Base-by-base conservation (phyloP, 2,113 vertebrate genomes). In the Cricetomys ansorgei region DNA sequence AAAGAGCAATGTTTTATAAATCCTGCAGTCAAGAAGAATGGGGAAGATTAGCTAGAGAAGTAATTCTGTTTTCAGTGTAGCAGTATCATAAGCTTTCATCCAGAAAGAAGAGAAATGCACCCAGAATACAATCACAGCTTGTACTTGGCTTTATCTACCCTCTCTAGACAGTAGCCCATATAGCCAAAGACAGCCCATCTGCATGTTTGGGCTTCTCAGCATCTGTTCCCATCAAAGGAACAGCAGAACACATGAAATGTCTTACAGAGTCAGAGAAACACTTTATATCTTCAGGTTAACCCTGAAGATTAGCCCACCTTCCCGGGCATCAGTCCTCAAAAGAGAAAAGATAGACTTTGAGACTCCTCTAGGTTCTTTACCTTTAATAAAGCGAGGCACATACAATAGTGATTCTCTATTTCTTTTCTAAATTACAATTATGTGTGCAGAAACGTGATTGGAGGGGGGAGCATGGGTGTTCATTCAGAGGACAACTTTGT, bases 1-100 rank as follows among this genome's bases (percentile, higher is more conserved):
- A 94, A 95, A 86, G 62, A 91, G 92, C 48, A 91, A 81, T 94
- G 92, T 83, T 96, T 95, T 72, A 87, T 96, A 97, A 94, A 94
- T 91, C 73, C 80, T 91, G 72, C 62, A 70, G 88, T 95, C 37
- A 64, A 91, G 55, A 94, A 92, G 59, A 86, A 77, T 70, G 73
- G 77, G 73, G 40, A 79, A 90, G 92, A 96, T 95, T 89, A 96
- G 84, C 91, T 83, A 84, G 77, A 93, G 65, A 90, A 94, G n/a
- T 88, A 75, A 84, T 70, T 96, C 59, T 59, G 64, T 87, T 91
- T 96, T 77, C 70, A 91, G 45, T 73, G 40, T 0, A 0, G 43
- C 77, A 72, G 37, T 45, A 89, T 92, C 81, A 95, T 70, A 93
- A 70, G 93, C 73, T 95, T 89, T 84, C 57, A 92, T 90, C 90